phyloP scores from a whole-genome alignment of 2,888 invertebrate species.

The Julus scanicus region DNA sequence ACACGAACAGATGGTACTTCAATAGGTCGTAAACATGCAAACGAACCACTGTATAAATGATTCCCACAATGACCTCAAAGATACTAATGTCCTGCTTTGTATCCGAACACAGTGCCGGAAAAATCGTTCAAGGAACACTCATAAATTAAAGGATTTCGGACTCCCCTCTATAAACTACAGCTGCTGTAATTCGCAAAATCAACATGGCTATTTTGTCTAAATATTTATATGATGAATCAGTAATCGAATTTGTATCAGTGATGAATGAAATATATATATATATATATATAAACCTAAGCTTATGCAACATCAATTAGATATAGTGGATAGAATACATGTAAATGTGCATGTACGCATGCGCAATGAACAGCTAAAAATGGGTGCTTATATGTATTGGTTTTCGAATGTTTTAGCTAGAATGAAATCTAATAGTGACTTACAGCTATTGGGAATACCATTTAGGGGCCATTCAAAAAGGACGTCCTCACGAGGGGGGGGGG shows the following conservation, averaged over 20 bases:
- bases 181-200: not conserved
- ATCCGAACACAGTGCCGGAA: not conserved
- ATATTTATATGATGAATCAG: not conserved
- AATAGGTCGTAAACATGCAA: constrained; percentile 5
- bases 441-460: too few species aligned
- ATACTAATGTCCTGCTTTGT: not conserved
- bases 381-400: too few species aligned
- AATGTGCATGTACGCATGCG: too few species aligned
- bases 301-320: too few species aligned
- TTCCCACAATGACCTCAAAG: not conserved
- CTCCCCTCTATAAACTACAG: not conserved
- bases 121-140: not conserved
- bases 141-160: constrained; percentile 20
- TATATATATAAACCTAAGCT: too few species aligned
- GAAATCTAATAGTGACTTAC: too few species aligned
- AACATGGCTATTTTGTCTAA: not conserved
- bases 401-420: too few species aligned
- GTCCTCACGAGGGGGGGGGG: too few species aligned
- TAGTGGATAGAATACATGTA: too few species aligned
- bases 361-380: too few species aligned
- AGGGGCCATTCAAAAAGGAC: too few species aligned
- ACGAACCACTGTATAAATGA: not conserved
- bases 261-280: not conserved
- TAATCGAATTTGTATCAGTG: too few species aligned
- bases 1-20: not conserved